Conservation (phyloP, 2,797 vertebrate species). For the Margarornis squamiger region DNA sequence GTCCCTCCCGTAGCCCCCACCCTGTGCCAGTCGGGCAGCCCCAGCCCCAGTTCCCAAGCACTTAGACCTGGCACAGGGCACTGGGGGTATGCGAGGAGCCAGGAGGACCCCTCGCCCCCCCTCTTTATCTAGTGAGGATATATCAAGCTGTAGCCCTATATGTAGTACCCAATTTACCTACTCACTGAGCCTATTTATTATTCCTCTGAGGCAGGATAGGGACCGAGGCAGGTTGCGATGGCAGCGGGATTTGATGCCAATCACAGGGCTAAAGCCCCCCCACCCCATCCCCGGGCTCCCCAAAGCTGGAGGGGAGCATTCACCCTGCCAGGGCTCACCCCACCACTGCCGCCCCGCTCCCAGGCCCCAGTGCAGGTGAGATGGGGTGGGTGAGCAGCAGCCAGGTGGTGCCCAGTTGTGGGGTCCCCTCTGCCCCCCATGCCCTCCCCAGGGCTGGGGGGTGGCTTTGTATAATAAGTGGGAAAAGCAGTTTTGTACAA, state of each 20-base stretch:
- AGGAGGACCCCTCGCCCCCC: not conserved
- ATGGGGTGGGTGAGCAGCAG: not conserved
- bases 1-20: not conserved
- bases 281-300: not conserved
- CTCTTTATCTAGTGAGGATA: slow-evolving; percentile 48
- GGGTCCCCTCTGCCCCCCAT: not conserved
- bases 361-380: not conserved
- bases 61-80: not conserved
- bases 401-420: not conserved
- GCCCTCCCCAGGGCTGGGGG: not conserved
- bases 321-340: not conserved
- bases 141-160: slow-evolving; percentile 56
- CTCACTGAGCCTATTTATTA: slow-evolving; percentile 69
- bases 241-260: not conserved
- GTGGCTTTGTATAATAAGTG: slow-evolving; percentile 51
- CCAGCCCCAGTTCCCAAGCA: not conserved
- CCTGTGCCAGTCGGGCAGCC: not conserved
- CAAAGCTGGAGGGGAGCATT: not conserved
- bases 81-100: not conserved
- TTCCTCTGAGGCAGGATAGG: slow-evolving; percentile 21
- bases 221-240: not conserved
- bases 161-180: slow-evolving; percentile 46
- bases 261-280: not conserved
- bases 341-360: not conserved
- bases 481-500: slow-evolving; percentile 66